A percentile compares a stretch with the other conserved stretches of the same genome.
phyloP scores from a whole-genome alignment of 2,113 vertebrate species.

The Murina feae region DNA sequence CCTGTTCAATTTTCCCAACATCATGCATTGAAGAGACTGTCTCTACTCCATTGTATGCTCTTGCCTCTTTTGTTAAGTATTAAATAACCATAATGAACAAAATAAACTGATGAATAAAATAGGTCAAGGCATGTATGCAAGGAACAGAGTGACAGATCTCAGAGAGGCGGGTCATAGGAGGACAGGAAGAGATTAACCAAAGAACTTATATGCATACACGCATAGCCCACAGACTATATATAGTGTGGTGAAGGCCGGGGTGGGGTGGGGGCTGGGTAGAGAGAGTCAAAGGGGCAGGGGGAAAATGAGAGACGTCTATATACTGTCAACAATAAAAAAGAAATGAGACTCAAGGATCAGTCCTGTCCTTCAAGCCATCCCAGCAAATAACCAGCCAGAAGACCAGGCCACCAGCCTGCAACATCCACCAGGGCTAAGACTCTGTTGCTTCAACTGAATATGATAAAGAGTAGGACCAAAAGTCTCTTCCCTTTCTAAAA shows the following conservation, averaged over 20 bases:
- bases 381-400: neutral
- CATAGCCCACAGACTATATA: neutral
- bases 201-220: neutral
- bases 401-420: neutral
- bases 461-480: constrained; percentile 14
- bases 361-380: neutral
- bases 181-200: neutral
- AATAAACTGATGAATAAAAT: neutral
- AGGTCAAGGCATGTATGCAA: neutral
- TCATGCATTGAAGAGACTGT: neutral
- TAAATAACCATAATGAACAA: neutral
- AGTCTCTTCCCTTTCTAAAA: constrained; percentile 64
- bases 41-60: neutral
- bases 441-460: neutral
- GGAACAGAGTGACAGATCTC: neutral
- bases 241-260: neutral
- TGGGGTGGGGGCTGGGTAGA: neutral
- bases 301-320: neutral
- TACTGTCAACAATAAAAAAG: neutral
- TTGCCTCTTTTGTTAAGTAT: neutral
- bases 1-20: neutral
- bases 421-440: neutral
- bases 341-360: neutral
- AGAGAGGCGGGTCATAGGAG: neutral
- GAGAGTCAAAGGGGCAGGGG: neutral